Evolutionary conservation across 2,888 invertebrate genomes (phyloP).

Genomic region (Platerodrilus igneus): DNA sequence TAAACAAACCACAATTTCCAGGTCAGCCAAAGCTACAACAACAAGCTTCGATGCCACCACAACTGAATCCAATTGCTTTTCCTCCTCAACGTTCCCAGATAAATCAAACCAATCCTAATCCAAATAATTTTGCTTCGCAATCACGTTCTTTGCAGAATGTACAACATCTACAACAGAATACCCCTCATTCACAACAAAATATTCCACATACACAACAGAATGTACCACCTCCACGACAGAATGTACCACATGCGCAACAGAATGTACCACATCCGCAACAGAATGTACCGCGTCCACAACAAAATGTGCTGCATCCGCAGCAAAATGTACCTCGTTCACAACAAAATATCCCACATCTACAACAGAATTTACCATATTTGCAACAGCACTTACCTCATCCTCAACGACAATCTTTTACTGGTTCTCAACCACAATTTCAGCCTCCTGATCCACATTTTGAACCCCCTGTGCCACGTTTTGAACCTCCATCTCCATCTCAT

Average conservation of each 20-base stretch:
- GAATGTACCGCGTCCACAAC: not conserved
- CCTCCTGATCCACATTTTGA: too few species aligned
- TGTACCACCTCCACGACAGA: not conserved
- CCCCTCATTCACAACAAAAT: not conserved
- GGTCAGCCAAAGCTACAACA: not conserved
- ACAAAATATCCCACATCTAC: not conserved
- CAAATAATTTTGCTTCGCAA: conserved; percentile 1
- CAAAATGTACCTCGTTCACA: not conserved
- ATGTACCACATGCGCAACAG: not conserved
- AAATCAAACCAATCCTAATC: too few species aligned
- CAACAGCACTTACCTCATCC: not conserved
- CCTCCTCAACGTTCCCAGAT: not conserved
- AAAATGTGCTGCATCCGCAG: not conserved
- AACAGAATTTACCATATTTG: not conserved
- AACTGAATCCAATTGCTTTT: not conserved
- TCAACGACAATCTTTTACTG: not conserved
- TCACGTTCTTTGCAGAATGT: not conserved
- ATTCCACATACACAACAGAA: not conserved
- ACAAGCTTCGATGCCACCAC: not conserved
- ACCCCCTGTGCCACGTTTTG: too few species aligned
- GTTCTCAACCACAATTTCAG: too few species aligned
- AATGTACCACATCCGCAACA: not conserved
- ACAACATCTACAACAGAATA: not conserved
- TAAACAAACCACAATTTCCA: not conserved
- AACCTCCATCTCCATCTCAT: too few species aligned